Evolutionary conservation across 2,113 vertebrate species (phyloP).

Genomic region (Ascaphus truei): DNA sequence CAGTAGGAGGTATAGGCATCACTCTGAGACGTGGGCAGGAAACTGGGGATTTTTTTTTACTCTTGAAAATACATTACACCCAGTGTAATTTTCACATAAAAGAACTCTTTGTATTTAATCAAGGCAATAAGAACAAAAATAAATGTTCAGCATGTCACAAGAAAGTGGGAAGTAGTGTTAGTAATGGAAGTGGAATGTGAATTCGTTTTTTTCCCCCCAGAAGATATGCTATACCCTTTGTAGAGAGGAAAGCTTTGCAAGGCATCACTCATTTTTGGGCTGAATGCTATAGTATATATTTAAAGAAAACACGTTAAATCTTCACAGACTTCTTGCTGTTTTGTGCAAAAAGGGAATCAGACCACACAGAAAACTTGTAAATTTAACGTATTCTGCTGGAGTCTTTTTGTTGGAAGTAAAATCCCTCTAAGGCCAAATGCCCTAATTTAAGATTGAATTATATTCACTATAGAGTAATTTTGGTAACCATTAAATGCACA

Average conservation of each 20-base stretch:
- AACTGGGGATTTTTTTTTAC: slow-evolving; percentile 40
- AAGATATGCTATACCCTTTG: slow-evolving; percentile 4
- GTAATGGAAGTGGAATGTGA: slow-evolving; percentile 34
- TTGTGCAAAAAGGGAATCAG: not conserved
- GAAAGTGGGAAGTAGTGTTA: slow-evolving; percentile 39
- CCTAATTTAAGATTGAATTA: no score
- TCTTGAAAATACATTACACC: slow-evolving; percentile 45
- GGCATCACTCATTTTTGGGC: not conserved
- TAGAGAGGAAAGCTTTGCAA: not conserved
- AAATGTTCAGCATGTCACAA: slow-evolving; percentile 43
- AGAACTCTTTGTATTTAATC: slow-evolving; percentile 41
- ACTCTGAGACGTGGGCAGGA: slow-evolving; percentile 37
- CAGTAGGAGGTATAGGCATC: slow-evolving; percentile 46
- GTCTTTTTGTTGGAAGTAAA: not conserved
- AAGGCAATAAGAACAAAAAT: slow-evolving; percentile 39
- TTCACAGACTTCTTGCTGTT: not conserved
- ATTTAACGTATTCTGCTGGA: not conserved
- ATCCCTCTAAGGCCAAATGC: not conserved
- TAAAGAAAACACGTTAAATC: slow-evolving; percentile 1
- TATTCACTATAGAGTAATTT: no score
- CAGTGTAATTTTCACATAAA: slow-evolving; percentile 45
- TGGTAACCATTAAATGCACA: no score
- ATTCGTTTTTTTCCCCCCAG: slow-evolving; percentile 11
- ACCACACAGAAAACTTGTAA: slow-evolving; percentile 23
- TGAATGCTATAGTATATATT: not conserved